Base-by-base conservation (phyloP, 1,140 invertebrate species). In the Psix sp. region DNA sequence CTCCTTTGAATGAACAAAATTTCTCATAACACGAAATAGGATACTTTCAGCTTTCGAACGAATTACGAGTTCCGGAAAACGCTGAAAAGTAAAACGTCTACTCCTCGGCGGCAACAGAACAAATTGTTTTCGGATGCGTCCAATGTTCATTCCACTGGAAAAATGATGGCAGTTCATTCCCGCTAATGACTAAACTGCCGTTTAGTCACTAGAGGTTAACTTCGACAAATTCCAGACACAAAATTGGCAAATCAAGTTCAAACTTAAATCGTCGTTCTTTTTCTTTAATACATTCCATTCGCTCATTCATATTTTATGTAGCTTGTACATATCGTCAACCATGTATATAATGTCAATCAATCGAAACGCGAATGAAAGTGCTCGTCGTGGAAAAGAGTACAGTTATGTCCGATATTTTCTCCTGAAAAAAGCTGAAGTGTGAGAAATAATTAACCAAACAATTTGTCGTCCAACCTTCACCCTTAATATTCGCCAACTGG, bases 401-500 rank as follows among this genome's bases (percentile, higher is more conserved):
- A 20, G 26, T 38, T 17, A 10, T 15, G 17, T 10, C 14, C 20
- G 20, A 49, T 36, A 26, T 18, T 13, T 38, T 42, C n/a, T 54
- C 36, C 33, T 46, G 49, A 67, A 62, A 45, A 51, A 36, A 62
- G 52, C 56, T 29, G 11, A 20, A 7, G 48, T 36, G 38, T 45
- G 48, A 68, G 14, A 54, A 70, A 72, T 48, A 49, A 67, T 70
- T 56, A 57, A 67, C 31, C 46, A 60, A 59, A 59, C 51, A 51
- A 72, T 52, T 68, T 35, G 48, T 59, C 40, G 46, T 48, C 45
- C 40, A 56, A 66, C 62, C 62, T 62, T 74, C 15, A 65, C 40
- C 70, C 35, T 42, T 48, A 46, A 57, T 48, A 51, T 65, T 56
- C 66, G 42, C 45, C 52, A 77, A 73, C 46, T 56, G 39, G 76